A percentile compares a stretch with the other conserved stretches of the same genome.
Evolutionary conservation across 2,888 invertebrate genomes (phyloP).

Genomic region (Oxystoma pomonae): DNA sequence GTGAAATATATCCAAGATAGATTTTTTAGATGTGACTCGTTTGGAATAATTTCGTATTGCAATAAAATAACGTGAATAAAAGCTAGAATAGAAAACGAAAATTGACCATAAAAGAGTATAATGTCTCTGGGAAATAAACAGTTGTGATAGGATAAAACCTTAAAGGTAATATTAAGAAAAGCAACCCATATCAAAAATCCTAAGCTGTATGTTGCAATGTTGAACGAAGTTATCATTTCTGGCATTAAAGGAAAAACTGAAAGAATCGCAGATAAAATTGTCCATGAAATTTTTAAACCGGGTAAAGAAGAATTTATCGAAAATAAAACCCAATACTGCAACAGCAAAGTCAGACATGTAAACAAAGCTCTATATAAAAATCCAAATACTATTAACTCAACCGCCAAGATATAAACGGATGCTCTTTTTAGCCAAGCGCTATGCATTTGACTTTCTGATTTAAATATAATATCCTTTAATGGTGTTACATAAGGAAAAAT

Average conservation of each 20-base stretch:
- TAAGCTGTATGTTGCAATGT: conserved; percentile 27
- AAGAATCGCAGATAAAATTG: conserved; percentile 29
- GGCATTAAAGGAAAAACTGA: conserved; percentile 74
- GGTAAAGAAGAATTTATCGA: conserved; percentile 22
- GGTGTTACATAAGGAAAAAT: conserved; percentile 12
- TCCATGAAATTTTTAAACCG: conserved; percentile 32
- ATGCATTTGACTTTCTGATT: conserved; percentile 10
- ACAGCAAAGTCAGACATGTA: conserved; percentile 29
- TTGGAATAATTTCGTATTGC: conserved; percentile 27
- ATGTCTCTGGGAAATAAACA: conserved; percentile 19
- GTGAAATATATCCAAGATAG: conserved; percentile 32
- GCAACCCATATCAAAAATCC: conserved; percentile 28
- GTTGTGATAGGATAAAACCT: conserved; percentile 21
- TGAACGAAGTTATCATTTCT: conserved; percentile 56
- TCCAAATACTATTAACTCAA: conserved; percentile 52
- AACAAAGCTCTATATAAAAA: conserved; percentile 32
- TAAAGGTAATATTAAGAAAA: conserved; percentile 27
- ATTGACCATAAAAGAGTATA: conserved; percentile 27
- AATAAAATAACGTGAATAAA: conserved; percentile 26
- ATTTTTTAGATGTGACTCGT: conserved; percentile 31
- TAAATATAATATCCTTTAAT: not conserved
- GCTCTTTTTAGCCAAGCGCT: conserved; percentile 12
- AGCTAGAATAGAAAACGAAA: conserved; percentile 25
- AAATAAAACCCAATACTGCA: conserved; percentile 29
- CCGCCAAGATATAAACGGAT: conserved; percentile 50